Evolutionary conservation across 2,797 vertebrate species (phyloP).

Genomic region (Fistularia commersonii): DNA sequence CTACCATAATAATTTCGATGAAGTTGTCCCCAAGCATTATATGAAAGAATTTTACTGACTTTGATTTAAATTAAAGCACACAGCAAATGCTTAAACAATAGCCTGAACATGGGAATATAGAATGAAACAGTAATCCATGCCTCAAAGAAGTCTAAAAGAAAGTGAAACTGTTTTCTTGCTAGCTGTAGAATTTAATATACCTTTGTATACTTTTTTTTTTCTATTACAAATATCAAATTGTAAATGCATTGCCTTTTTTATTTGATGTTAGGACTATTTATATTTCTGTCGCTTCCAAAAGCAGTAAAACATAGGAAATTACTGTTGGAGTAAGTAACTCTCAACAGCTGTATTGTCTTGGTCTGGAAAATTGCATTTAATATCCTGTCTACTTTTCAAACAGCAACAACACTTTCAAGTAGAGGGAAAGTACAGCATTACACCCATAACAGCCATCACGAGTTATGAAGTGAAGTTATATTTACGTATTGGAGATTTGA

Average conservation of each 20-base stretch:
- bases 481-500: too few species aligned
- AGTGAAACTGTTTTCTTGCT: background rate
- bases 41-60: slow-evolving; percentile 15
- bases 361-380: too few species aligned
- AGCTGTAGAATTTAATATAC: background rate
- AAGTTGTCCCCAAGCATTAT: slow-evolving; percentile 14
- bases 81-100: background rate
- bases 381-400: too few species aligned
- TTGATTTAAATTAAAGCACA: slow-evolving; percentile 20
- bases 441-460: too few species aligned
- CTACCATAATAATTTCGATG: slow-evolving; percentile 12
- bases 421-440: too few species aligned
- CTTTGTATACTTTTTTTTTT: background rate
- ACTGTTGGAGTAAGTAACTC: too few species aligned
- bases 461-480: too few species aligned
- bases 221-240: background rate
- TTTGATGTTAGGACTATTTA: too few species aligned
- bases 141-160: slow-evolving; percentile 3
- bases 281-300: too few species aligned
- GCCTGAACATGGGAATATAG: slow-evolving; percentile 10
- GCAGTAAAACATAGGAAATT: too few species aligned
- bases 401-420: too few species aligned
- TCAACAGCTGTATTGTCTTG: too few species aligned
- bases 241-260: background rate
- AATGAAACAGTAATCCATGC: slow-evolving; percentile 6